phyloP scores from a whole-genome alignment of 53 echinoderm and acorn worm genomes.

The Crossaster papposus region DNA sequence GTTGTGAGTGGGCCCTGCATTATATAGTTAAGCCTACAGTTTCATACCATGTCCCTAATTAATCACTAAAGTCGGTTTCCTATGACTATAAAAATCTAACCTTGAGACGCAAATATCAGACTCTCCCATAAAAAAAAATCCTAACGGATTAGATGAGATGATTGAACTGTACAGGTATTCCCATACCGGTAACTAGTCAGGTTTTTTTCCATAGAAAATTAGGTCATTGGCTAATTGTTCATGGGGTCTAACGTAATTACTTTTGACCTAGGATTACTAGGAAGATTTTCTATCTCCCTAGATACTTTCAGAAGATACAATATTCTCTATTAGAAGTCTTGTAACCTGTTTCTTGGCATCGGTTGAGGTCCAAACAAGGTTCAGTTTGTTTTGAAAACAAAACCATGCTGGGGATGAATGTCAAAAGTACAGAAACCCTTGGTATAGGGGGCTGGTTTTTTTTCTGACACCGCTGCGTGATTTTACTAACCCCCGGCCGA shows the following conservation, averaged over 20 bases:
- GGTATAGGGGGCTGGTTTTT: background rate
- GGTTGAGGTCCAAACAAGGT: no score
- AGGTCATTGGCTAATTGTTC: constrained; percentile 46
- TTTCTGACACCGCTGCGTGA: background rate
- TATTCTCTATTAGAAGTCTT: no score
- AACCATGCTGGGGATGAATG: background rate
- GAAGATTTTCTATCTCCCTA: background rate
- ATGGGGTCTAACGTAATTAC: background rate
- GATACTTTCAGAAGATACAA: no score
- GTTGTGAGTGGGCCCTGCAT: no score
- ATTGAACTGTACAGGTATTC: background rate
- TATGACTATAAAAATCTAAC: constrained; percentile 25
- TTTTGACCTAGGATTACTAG: background rate
- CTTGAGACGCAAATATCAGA: constrained; percentile 9
- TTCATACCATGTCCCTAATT: constrained; percentile 7
- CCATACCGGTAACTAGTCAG: constrained; percentile 18
- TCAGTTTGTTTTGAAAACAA: background rate
- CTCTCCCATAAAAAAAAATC: background rate
- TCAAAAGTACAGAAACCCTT: constrained; percentile 12
- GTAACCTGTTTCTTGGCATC: no score
- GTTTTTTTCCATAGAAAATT: constrained; percentile 39
- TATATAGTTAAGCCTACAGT: no score
- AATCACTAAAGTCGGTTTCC: constrained; percentile 24
- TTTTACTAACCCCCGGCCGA: background rate
- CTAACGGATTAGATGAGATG: background rate